These are phyloP conservation scores for Silurus glanis DNA, from an alignment of 2,113 vertebrate species.

Conservation along the genomic window DNA sequence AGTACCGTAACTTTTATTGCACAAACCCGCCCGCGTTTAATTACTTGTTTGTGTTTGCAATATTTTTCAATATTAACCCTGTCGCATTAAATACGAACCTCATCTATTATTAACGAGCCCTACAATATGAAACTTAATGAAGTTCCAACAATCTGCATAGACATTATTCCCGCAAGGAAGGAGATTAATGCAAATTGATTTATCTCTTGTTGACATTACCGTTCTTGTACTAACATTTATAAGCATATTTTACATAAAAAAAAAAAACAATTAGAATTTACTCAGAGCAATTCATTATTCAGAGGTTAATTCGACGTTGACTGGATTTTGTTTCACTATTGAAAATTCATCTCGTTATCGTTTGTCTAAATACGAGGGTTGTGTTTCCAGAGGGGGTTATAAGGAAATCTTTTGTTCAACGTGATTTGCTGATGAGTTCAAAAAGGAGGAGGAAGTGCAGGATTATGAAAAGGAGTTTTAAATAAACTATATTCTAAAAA, in stretches of 20 bases:
- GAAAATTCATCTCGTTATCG: neutral
- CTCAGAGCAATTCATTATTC: slow-evolving; percentile 28
- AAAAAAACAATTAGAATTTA: slow-evolving; percentile 33
- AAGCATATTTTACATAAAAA: neutral
- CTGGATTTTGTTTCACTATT: slow-evolving; percentile 5
- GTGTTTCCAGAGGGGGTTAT: neutral
- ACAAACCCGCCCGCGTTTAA: neutral
- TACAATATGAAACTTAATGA: slow-evolving; percentile 30
- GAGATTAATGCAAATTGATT: slow-evolving; percentile 35
- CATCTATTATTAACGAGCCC: slow-evolving; percentile 31
- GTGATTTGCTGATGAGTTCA: neutral
- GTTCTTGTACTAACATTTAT: slow-evolving; percentile 30
- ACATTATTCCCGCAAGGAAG: neutral
- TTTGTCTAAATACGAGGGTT: neutral
- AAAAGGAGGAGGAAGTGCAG: neutral
- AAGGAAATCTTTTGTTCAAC: neutral
- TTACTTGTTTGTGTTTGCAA: slow-evolving; percentile 3
- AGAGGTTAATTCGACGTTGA: neutral
- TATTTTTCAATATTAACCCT: neutral
- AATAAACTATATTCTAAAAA: neutral
- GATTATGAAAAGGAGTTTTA: neutral
- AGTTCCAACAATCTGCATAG: slow-evolving; percentile 25
- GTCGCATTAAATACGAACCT: neutral
- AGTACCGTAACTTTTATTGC: neutral
- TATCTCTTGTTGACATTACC: slow-evolving; percentile 22